Evolutionary conservation across 2,113 vertebrate species (phyloP), one percentile per base, ranked within the genome.

Genomic region (Channa maculata): DNA sequence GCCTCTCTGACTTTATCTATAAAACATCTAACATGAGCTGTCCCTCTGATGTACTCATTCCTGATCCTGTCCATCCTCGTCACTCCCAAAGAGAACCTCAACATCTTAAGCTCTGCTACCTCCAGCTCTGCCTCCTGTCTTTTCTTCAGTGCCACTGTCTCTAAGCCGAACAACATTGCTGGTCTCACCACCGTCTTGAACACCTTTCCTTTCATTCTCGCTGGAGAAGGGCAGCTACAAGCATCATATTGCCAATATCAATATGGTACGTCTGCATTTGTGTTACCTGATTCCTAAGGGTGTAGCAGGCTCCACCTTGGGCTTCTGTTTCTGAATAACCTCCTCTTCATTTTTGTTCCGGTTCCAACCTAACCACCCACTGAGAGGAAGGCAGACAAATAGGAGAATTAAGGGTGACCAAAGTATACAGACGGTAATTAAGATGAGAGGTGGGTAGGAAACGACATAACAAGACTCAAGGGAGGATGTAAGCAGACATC

Each of bases 281-380:
- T 15, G 52, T 10, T 81, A 94, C 98, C 98, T 96, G 88, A 99
- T 97, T 66, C 94, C 93, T 83, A 99, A 65, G 0, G 97, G 95
- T 0, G 97, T 98, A 0, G 97, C 96, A 0, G 98, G 94, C 83
- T 99, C 98, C 59, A 99, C 94, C 86, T 99, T 99, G 5, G 98
- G 97, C 81, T 97, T 99, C 82, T 97, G 97, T 84, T 96, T 99
- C 79, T 95, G 97, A 33, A 83, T 79, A 3, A 93, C 73, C 54
- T 99, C 98, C 72, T 98, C 97, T 71, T 99, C 98, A 2, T 94
- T 95, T 85, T 95, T 97, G 82, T 93, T 95, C 65, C 86, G 91
- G 71, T 90, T 98, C 98, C 98, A 99, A 9, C 98, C 97, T 44
- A 99, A 94, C 98, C 98, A 99, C 6, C 98, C 98, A 80, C 98